These are phyloP conservation scores for Ooceraea biroi DNA, from an alignment of 1,140 invertebrate species.

Conservation along the genomic window DNA sequence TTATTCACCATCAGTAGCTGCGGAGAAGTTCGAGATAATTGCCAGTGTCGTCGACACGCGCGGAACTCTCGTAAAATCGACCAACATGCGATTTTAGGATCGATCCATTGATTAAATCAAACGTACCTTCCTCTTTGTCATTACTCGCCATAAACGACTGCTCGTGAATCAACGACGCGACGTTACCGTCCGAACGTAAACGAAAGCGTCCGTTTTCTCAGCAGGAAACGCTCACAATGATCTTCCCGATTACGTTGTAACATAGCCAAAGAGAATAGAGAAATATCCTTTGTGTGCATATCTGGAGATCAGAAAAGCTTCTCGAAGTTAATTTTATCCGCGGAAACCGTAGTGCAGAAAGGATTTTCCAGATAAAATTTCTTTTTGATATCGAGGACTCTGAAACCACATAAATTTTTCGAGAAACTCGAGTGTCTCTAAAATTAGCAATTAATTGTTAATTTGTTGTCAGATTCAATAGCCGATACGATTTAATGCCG, in stretches of 20 bases:
- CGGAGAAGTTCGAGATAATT: constrained; percentile 34
- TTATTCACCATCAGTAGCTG: constrained; percentile 20
- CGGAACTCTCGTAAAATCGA: constrained; percentile 8
- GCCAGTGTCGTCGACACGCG: not conserved
- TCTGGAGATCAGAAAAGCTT: not conserved
- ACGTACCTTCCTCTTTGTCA: constrained; percentile 20
- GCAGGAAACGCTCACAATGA: not conserved
- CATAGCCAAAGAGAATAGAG: not conserved
- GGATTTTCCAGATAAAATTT: not conserved
- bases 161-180: constrained; percentile 57
- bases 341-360: no score
- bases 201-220: not conserved
- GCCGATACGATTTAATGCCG: not conserved
- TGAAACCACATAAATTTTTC: not conserved
- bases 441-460: not conserved
- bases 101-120: constrained; percentile 65
- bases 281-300: not conserved
- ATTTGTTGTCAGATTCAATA: not conserved
- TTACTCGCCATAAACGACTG: not conserved
- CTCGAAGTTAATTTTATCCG: not conserved
- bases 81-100: constrained; percentile 48
- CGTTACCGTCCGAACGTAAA: not conserved
- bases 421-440: not conserved
- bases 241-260: not conserved
- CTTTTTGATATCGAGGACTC: not conserved